Conservation (phyloP, 2,113 vertebrate genomes). For the Tyrannus savana region DNA sequence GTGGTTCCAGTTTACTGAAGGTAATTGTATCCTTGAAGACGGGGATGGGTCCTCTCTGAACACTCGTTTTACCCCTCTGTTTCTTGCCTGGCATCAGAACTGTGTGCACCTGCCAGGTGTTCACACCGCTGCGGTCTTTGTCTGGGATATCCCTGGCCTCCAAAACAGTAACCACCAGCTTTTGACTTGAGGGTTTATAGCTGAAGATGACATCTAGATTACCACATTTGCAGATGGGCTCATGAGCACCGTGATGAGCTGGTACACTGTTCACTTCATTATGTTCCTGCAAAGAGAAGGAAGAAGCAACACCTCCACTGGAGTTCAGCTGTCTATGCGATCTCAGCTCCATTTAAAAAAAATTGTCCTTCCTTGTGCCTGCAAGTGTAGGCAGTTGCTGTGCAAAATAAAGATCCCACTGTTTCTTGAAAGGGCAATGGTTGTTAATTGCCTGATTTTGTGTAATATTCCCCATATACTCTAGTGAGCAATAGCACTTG, state of each 20-base stretch:
- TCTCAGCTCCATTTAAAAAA: background rate
- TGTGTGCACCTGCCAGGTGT: conserved; percentile 89
- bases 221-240: conserved; percentile 89
- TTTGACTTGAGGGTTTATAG: conserved; percentile 80
- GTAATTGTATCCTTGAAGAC: conserved; percentile 88
- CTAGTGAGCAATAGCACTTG: background rate
- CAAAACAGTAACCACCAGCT: conserved; percentile 84
- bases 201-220: conserved; percentile 85
- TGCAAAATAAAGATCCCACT: background rate
- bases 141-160: conserved; percentile 87
- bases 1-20: conserved; percentile 82
- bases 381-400: background rate
- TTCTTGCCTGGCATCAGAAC: conserved; percentile 92
- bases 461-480: background rate
- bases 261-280: conserved; percentile 30
- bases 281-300: conserved; percentile 70
- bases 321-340: background rate
- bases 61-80: conserved; percentile 86
- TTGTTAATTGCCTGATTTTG: background rate
- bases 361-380: background rate
- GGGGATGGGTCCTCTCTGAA: conserved; percentile 84
- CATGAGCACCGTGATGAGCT: conserved; percentile 19
- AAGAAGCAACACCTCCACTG: background rate
- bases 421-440: background rate
- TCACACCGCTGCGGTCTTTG: conserved; percentile 90